These are phyloP conservation scores for Pseudocheirus occidentalis DNA, from an alignment of 2,797 vertebrate species.

Conservation along the genomic window DNA sequence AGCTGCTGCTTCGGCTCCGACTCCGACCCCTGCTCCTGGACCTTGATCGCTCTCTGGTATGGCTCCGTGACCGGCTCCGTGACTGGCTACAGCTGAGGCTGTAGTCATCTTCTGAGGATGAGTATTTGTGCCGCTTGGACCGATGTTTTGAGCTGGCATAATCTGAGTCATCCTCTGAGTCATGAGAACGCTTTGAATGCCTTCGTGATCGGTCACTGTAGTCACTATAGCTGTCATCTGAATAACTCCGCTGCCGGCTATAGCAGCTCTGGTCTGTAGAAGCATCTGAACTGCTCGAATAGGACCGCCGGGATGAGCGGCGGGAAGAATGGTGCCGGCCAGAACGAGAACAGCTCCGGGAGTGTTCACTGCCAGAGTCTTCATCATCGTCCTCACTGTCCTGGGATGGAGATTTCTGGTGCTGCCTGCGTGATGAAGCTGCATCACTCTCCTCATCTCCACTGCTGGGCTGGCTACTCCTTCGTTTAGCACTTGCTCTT, in stretches of 20 bases:
- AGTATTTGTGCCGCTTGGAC: conserved; percentile 91
- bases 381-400: conserved; percentile 94
- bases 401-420: conserved; percentile 87
- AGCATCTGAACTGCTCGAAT: conserved; percentile 93
- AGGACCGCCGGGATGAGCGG: conserved; percentile 90
- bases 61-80: conserved; percentile 87
- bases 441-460: conserved; percentile 92
- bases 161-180: conserved; percentile 89
- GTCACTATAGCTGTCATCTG: conserved; percentile 95
- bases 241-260: conserved; percentile 90
- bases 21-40: conserved; percentile 87
- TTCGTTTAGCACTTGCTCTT: conserved; percentile 80
- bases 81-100: conserved; percentile 90
- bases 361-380: conserved; percentile 91
- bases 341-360: conserved; percentile 91
- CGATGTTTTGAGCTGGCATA: conserved; percentile 91
- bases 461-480: conserved; percentile 89
- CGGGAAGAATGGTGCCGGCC: conserved; percentile 86
- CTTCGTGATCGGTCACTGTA: conserved; percentile 90
- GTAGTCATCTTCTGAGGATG: conserved; percentile 90
- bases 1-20: conserved; percentile 89
- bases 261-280: conserved; percentile 94
- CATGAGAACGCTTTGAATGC: conserved; percentile 90
- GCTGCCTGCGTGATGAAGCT: conserved; percentile 85
- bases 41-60: conserved; percentile 83